Percentiles rank a stretch among this genome's conserved stretches.
Conservation (phyloP, 2,888 invertebrate species). For the Cerastis leucographa region DNA sequence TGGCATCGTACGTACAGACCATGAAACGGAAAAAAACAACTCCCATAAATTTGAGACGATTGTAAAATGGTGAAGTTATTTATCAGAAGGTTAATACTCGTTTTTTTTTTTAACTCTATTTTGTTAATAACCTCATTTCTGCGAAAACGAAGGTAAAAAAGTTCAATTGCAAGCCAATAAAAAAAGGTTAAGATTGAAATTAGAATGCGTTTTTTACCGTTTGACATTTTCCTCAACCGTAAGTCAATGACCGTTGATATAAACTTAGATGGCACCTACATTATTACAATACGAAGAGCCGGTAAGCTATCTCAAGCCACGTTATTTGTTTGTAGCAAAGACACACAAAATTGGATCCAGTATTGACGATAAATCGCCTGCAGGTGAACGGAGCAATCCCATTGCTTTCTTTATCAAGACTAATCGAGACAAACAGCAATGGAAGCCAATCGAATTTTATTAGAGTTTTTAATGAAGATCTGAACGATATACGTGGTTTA, state of each 20-base stretch:
- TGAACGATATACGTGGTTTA: conserved; percentile 29
- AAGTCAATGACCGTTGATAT: background rate
- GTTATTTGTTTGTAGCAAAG: conserved; percentile 11
- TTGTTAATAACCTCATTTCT: background rate
- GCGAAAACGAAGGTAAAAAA: background rate
- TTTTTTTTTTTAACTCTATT: background rate
- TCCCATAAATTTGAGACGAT: background rate
- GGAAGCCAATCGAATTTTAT: conserved; percentile 36
- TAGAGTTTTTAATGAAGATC: conserved; percentile 56
- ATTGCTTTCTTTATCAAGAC: conserved; percentile 53
- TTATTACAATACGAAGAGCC: background rate
- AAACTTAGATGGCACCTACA: background rate
- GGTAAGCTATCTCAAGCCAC: background rate
- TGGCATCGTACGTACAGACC: background rate
- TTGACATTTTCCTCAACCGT: background rate
- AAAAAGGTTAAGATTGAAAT: background rate
- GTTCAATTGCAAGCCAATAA: background rate
- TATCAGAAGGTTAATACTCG: background rate
- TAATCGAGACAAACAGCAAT: conserved; percentile 64
- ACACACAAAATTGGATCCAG: conserved; percentile 47
- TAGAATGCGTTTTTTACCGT: background rate
- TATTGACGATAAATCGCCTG: conserved; percentile 67
- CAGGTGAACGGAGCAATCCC: conserved; percentile 59
- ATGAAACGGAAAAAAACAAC: too few relatives aligned
- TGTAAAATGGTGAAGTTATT: background rate